phyloP scores from a whole-genome alignment of 2,888 invertebrate species.

The Blastobasis lacticolella region DNA sequence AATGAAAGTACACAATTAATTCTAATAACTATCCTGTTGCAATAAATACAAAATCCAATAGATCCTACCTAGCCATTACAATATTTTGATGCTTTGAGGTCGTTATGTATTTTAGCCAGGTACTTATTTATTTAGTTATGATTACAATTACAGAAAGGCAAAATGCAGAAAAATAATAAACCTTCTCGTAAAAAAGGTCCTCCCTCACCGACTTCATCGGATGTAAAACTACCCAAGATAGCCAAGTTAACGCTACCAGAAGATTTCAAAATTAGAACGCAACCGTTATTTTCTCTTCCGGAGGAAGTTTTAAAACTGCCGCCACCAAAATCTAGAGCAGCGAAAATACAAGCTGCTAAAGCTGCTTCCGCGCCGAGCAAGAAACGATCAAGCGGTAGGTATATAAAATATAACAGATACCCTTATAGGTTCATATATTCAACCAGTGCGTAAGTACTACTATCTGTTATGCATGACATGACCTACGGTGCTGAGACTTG shows the following conservation, averaged over 20 bases:
- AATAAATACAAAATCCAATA: too few relatives aligned
- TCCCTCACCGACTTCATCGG: conserved; percentile 55
- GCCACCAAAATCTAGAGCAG: conserved; percentile 44
- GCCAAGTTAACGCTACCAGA: conserved; percentile 70
- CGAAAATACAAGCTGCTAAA: conserved; percentile 40
- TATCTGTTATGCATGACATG: too few relatives aligned
- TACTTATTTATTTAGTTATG: too few relatives aligned
- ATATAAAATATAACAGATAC: too few relatives aligned
- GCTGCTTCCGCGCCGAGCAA: conserved; percentile 20
- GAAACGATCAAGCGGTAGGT: conserved; percentile 50
- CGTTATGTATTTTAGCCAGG: too few relatives aligned
- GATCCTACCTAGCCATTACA: too few relatives aligned
- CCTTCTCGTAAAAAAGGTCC: conserved; percentile 58
- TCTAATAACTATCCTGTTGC: too few relatives aligned
- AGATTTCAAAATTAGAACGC: conserved; percentile 71
- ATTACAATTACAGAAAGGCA: conserved; percentile 6
- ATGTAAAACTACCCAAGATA: conserved; percentile 69
- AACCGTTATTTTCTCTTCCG: conserved; percentile 77
- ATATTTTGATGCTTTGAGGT: too few relatives aligned
- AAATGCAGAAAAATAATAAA: conserved; percentile 33
- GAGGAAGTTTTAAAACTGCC: conserved; percentile 73
- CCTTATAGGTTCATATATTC: too few relatives aligned
- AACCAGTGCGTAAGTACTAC: too few relatives aligned
- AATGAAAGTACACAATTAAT: too few relatives aligned
- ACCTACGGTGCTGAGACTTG: too few relatives aligned